A percentile compares a stretch with the other conserved stretches of the same genome.
phyloP scores from a whole-genome alignment of 2,113 vertebrate species.

The Corythaixoides concolor region DNA sequence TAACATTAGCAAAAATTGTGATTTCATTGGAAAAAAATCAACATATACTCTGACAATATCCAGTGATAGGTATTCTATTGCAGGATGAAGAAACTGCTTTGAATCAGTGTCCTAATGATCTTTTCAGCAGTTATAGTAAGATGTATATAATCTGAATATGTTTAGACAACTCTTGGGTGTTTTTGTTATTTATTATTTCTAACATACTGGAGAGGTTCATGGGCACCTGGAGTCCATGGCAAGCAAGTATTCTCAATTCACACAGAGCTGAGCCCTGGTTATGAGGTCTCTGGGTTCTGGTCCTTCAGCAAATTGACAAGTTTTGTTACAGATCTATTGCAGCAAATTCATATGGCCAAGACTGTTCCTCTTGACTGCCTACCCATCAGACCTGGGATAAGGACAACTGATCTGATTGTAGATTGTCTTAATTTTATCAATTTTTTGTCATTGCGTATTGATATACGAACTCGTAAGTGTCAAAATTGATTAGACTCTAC shows the following conservation, averaged over 20 bases:
- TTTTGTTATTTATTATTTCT: not conserved
- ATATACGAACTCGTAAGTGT: not conserved
- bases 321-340: not conserved
- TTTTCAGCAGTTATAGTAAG: not conserved
- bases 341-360: not conserved
- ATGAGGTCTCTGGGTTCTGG: not conserved
- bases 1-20: not conserved
- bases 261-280: not conserved
- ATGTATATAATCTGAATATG: not conserved
- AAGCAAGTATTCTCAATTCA: not conserved
- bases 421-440: not conserved
- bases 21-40: not conserved
- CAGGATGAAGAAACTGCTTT: not conserved
- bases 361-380: not conserved
- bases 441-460: not conserved
- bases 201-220: rapidly evolving
- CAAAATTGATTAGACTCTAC: not conserved
- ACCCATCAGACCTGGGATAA: not conserved
- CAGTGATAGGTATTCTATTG: not conserved
- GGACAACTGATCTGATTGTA: not conserved
- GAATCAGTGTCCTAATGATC: not conserved
- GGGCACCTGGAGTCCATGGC: not conserved
- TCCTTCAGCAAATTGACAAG: not conserved
- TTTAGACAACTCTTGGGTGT: not conserved
- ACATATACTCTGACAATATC: not conserved